These are phyloP conservation scores for Drosophila pallidifrons DNA, from an alignment of 1,140 invertebrate species.

Conservation along the genomic window DNA sequence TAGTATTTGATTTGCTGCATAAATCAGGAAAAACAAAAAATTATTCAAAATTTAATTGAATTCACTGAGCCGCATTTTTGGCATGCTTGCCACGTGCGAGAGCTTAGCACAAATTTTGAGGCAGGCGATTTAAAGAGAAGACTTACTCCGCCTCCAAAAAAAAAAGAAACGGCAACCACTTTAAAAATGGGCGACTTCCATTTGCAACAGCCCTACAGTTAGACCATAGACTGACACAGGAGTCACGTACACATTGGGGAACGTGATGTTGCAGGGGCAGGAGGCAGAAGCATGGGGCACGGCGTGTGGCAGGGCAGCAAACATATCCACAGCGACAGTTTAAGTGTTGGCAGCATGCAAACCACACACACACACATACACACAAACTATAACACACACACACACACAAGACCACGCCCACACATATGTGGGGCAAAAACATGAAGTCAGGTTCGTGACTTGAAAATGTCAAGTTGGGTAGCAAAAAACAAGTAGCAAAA, in stretches of 20 bases:
- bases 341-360: conserved; percentile 75
- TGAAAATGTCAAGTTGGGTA: conserved; percentile 41
- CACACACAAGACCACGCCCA: conserved; percentile 23
- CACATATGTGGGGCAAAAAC: conserved; percentile 25
- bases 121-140: conserved; percentile 37
- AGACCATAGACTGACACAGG: conserved; percentile 23
- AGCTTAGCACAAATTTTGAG: conserved; percentile 35
- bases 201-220: conserved; percentile 7
- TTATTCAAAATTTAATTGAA: conserved; percentile 49
- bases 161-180: conserved; percentile 45
- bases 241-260: conserved; percentile 60
- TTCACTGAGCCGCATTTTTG: conserved; percentile 26
- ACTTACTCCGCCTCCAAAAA: background rate
- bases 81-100: conserved; percentile 32
- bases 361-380: conserved; percentile 56
- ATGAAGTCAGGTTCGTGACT: conserved; percentile 50
- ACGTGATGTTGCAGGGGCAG: background rate
- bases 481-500: conserved; percentile 11
- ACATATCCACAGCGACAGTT: conserved; percentile 57
- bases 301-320: conserved; percentile 15
- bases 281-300: background rate
- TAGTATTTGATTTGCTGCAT: conserved; percentile 31
- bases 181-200: conserved; percentile 47
- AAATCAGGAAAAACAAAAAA: conserved; percentile 20
- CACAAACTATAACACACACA: conserved; percentile 29